These are phyloP conservation scores for Macroglossus sobrinus DNA, from an alignment of 2,113 vertebrate species.

Conservation along the genomic window DNA sequence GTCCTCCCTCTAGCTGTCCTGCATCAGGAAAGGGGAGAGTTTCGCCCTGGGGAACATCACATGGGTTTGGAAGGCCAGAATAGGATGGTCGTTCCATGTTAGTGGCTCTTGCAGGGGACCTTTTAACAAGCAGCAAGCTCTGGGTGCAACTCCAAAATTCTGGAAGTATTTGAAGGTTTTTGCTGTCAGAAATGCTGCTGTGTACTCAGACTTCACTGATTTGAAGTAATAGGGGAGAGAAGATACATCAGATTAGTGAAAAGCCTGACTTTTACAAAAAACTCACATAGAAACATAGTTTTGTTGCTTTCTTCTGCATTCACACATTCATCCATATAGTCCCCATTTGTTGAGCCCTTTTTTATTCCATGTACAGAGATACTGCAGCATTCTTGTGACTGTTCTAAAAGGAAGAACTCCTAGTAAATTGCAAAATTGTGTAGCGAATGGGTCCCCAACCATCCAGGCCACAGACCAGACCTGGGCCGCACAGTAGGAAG, in stretches of 20 bases:
- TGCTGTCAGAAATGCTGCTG: neutral
- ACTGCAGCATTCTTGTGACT: neutral
- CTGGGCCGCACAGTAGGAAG: too few relatives aligned
- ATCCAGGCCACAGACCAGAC: too few relatives aligned
- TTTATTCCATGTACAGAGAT: neutral
- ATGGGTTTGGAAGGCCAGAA: neutral
- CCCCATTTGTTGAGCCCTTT: neutral
- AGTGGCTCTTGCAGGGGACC: neutral
- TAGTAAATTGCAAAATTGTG: neutral
- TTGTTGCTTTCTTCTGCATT: neutral
- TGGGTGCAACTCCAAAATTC: neutral
- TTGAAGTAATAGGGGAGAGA: neutral
- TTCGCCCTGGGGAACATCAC: neutral
- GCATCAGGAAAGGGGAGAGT: neutral
- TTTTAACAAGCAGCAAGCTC: neutral
- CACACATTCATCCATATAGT: neutral
- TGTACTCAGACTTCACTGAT: neutral
- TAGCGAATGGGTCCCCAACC: neutral
- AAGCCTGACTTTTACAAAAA: neutral
- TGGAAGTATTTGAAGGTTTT: neutral
- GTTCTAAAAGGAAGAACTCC: neutral
- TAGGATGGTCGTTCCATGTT: accelerated
- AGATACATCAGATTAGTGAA: too few relatives aligned
- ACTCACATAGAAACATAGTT: neutral
- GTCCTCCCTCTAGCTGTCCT: neutral